Base-by-base conservation (phyloP, 37 sponge, comb jelly and placozoan genomes). In the Beroe forskalii region DNA sequence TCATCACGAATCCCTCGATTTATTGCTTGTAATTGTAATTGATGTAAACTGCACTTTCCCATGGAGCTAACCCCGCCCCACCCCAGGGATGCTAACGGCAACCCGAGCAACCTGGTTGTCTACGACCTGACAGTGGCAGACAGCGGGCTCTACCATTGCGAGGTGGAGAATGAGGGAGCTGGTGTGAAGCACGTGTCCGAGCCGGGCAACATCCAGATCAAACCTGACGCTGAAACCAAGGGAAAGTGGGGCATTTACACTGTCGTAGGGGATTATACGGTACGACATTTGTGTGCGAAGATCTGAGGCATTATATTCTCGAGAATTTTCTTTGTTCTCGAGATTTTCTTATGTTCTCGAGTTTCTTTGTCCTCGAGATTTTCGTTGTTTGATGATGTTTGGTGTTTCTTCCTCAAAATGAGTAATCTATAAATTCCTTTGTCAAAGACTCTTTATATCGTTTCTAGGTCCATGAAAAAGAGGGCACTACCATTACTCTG, bases 401-500 rank as follows among this genome's bases (percentile, higher is more conserved):
- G n/a, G n/a, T n/a, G n/a, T n/a, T n/a, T n/a, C n/a, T n/a, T n/a
- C n/a, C n/a, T n/a, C n/a, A n/a, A n/a, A n/a, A n/a, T n/a, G n/a
- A n/a, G n/a, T n/a, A n/a, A n/a, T n/a, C n/a, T n/a, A n/a, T n/a
- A n/a, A n/a, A n/a, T n/a, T n/a, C n/a, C n/a, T n/a, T n/a, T n/a
- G n/a, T n/a, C n/a, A n/a, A n/a, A n/a, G n/a, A n/a, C n/a, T n/a
- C n/a, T n/a, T n/a, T n/a, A n/a, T n/a, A n/a, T n/a, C n/a, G 60
- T 55, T 12, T 72, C 20, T 39, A 72, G 75, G 37, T 38, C 8
- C 75, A 72, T 35, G 75, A 39, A 33, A 28, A 32, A 23, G 75
- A 72, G 39, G 75, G 75, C 2, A 32, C 39, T 22, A 72, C 75
- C 23, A 72, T 72, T 17, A 72, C 75, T 4, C 40, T 72, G 38